phyloP scores from a whole-genome alignment of 2,113 vertebrate genomes.

The Circaetus gallicus region DNA sequence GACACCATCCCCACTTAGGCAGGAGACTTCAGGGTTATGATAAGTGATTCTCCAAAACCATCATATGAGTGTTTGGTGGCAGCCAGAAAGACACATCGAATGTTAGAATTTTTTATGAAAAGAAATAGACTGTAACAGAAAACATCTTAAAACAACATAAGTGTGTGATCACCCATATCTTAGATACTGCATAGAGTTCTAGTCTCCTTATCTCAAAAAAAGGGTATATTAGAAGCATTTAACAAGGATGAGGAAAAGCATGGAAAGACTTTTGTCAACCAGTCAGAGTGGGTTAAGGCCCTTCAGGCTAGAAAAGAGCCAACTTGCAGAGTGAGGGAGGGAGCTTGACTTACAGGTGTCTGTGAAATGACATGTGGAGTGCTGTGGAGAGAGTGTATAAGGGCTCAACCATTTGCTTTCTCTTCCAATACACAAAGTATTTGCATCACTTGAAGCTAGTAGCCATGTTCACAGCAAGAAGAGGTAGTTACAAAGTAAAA shows the following conservation, averaged over 20 bases:
- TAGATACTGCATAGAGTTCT: neutral
- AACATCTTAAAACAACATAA: neutral
- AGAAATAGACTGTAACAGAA: neutral
- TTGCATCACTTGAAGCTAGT: accelerated
- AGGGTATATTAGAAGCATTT: accelerated
- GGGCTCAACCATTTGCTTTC: neutral
- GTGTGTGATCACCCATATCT: accelerated
- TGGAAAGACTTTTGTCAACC: neutral
- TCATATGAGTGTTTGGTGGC: neutral
- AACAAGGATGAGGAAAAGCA: neutral
- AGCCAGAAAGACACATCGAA: neutral
- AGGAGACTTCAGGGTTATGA: neutral
- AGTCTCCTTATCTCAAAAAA: neutral
- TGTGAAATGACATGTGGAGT: neutral
- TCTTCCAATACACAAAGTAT: accelerated
- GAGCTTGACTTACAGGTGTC: neutral
- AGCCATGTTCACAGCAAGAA: neutral
- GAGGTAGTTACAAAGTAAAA: neutral
- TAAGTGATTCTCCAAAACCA: neutral
- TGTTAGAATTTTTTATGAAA: neutral
- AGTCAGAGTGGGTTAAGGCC: neutral
- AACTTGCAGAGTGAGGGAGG: neutral
- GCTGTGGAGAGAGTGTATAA: neutral
- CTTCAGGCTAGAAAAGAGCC: neutral
- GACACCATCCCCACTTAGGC: neutral